Evolutionary conservation across 1,140 invertebrate genomes (phyloP), one percentile per base, ranked within the genome.

Genomic region (Plectrocnemia conspersa): DNA sequence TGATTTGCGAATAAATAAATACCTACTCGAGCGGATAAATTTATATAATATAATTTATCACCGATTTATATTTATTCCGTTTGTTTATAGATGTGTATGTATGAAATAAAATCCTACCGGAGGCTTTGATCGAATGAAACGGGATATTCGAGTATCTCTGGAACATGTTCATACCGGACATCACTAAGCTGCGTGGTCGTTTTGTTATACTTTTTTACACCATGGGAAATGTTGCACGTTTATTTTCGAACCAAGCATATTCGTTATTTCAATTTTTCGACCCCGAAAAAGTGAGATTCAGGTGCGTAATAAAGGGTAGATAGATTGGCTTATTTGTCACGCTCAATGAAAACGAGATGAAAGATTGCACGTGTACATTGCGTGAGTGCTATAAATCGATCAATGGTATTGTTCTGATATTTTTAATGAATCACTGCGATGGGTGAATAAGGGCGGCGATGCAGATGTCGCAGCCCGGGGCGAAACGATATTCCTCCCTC

Each of bases 121-220:
- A n/a, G n/a, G n/a, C n/a, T n/a, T n/a, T n/a, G n/a, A n/a, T 5
- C 36, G 18, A 16, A 15, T 54, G 52, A 54, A 24, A 23, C 22
- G 15, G 22, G 22, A 52, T 32, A 55, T 29, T 15, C 23, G 49
- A 35, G 46, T 46, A 48, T 22, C 53, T 29, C 18, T 22, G 36
- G 38, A 57, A 57, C 49, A 56, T 42, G 53, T 41, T 50, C 52
- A 41, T 48, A 38, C 27, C 45, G 46, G 46, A 10, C 52, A 60
- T 60, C 53, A 60, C 58, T 60, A 60, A 60, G 58, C 58, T 49
- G 53, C 7, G 33, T 21, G 16, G 16, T 47, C 25, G 18, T 38
- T 19, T 10, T 15, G 11, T 21, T n/a, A n/a, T n/a, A n/a, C n/a
- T n/a, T n/a, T n/a, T n/a, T n/a, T n/a, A n/a, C n/a, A n/a, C n/a